phyloP scores from a whole-genome alignment of 2,113 vertebrate species.

The Copsychus sechellarum region DNA sequence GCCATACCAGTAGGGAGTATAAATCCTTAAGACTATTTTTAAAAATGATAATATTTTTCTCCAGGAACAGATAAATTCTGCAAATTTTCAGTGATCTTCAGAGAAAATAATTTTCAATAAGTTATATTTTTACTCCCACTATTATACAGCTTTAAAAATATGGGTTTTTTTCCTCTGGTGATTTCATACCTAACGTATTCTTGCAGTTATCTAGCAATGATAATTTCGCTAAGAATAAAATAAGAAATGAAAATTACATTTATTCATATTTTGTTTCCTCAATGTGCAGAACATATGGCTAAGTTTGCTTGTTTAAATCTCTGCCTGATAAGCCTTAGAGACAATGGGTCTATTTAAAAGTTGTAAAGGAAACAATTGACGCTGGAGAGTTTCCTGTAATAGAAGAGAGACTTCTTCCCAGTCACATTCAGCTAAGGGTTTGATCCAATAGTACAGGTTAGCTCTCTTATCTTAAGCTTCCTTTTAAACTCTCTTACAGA shows the following conservation, averaged over 20 bases:
- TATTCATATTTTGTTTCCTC: neutral
- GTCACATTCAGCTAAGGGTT: neutral
- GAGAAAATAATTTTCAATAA: neutral
- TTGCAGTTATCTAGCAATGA: neutral
- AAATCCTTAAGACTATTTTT: neutral
- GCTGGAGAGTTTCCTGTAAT: neutral
- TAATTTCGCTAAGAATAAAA: neutral
- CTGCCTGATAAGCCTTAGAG: neutral
- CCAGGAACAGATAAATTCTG: neutral
- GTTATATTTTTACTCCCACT: neutral
- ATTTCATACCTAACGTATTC: neutral
- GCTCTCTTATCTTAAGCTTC: neutral
- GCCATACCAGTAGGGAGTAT: neutral
- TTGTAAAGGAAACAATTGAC: constrained; percentile 23
- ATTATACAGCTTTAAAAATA: neutral
- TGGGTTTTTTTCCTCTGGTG: neutral
- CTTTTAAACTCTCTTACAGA: neutral
- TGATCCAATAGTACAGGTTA: neutral
- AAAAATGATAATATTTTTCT: neutral
- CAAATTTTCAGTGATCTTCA: neutral
- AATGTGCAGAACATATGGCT: neutral
- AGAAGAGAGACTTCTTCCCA: neutral
- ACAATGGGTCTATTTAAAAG: neutral
- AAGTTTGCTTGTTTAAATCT: neutral
- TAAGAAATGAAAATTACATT: neutral